phyloP scores from a whole-genome alignment of 1,140 invertebrate species.

The Varroa destructor region DNA sequence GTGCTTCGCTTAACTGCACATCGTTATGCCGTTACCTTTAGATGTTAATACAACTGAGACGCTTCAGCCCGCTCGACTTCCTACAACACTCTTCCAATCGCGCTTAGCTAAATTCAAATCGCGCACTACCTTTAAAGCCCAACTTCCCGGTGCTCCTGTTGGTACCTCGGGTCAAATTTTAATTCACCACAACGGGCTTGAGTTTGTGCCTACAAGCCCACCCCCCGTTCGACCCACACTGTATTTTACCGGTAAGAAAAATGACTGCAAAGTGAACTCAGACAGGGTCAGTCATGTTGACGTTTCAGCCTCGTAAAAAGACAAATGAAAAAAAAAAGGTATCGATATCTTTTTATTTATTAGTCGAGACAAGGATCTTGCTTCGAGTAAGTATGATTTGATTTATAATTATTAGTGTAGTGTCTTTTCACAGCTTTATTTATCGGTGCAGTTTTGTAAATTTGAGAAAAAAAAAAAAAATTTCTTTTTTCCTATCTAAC shows the following conservation, averaged over 20 bases:
- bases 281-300: not conserved
- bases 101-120: constrained; percentile 13
- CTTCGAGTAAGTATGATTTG: no score
- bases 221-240: constrained; percentile 8
- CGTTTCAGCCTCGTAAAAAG: not conserved
- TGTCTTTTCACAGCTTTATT: no score
- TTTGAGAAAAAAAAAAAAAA: no score
- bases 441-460: no score
- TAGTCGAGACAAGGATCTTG: not conserved
- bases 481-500: no score
- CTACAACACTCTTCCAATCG: constrained; percentile 22
- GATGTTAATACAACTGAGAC: constrained; percentile 19
- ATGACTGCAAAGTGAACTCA: not conserved
- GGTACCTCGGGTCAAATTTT: no score
- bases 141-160: no score
- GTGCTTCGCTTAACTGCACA: not conserved
- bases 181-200: no score
- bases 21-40: not conserved
- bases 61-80: constrained; percentile 8
- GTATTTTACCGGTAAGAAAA: constrained; percentile 16
- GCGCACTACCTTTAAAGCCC: no score
- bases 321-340: not conserved
- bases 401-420: no score
- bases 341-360: not conserved
- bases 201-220: not conserved